phyloP scores from a whole-genome alignment of 1,140 invertebrate species.

The Andricus grossulariae region DNA sequence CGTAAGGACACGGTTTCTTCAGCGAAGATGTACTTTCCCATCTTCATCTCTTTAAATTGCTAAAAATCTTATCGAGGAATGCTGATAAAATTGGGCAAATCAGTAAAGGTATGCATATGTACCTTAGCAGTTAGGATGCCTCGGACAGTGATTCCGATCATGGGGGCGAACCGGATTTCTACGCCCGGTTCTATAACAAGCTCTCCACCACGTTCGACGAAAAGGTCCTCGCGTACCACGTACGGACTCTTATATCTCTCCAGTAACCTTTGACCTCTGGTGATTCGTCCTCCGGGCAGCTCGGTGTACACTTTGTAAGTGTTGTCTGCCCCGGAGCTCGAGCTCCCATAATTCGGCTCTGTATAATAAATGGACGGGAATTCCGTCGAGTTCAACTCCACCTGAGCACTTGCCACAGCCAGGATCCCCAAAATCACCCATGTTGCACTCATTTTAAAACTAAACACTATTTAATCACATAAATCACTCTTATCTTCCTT shows the following conservation, averaged over 20 bases:
- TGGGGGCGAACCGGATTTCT: conserved; percentile 88
- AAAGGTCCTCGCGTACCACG: conserved; percentile 86
- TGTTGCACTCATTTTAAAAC: conserved; percentile 41
- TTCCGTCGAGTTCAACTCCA: conserved; percentile 55
- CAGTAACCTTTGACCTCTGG: conserved; percentile 74
- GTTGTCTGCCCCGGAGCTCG: conserved; percentile 43
- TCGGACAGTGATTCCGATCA: conserved; percentile 92
- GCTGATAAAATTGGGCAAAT: too few species aligned
- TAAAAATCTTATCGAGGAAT: too few species aligned
- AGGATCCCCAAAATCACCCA: conserved; percentile 43
- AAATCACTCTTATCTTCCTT: conserved; percentile 40
- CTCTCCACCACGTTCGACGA: conserved; percentile 83
- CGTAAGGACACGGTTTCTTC: too few species aligned
- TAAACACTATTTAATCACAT: conserved; percentile 36
- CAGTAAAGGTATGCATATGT: conserved; percentile 46
- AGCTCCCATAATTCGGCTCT: conserved; percentile 61
- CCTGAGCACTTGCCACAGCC: conserved; percentile 26
- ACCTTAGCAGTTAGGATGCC: conserved; percentile 92
- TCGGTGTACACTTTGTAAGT: conserved; percentile 73
- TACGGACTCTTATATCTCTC: conserved; percentile 83
- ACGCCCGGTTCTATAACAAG: conserved; percentile 91
- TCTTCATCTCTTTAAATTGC: too few species aligned
- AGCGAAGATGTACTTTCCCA: too few species aligned
- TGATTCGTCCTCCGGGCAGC: conserved; percentile 79
- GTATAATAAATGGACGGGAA: conserved; percentile 71